These are phyloP conservation scores for Aspidiotus rigidus DNA, from an alignment of 2,888 invertebrate species.

Conservation along the genomic window DNA sequence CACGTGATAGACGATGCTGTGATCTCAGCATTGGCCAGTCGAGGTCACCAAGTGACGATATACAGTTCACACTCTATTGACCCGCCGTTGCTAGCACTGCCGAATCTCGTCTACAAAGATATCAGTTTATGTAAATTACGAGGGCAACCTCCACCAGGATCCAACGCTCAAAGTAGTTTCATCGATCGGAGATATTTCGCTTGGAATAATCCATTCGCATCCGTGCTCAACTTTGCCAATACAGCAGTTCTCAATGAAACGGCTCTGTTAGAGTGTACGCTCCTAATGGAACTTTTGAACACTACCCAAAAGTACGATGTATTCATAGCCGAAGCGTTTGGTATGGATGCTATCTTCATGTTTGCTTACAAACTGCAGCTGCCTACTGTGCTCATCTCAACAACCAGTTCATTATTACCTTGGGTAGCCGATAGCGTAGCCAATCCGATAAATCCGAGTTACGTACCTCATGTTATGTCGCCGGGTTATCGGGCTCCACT, in stretches of 20 bases:
- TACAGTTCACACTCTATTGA: neutral
- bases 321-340: conserved; percentile 1
- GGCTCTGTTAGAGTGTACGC: conserved; percentile 1
- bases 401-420: conserved; percentile 25
- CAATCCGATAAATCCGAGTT: conserved; percentile 36
- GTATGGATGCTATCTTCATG: neutral
- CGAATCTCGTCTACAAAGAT: neutral
- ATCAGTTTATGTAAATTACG: neutral
- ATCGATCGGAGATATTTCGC: neutral
- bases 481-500: neutral
- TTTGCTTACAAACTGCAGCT: conserved; percentile 18
- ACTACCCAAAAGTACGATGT: conserved; percentile 34
- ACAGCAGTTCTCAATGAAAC: neutral
- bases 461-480: neutral
- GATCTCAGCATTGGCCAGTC: conserved; percentile 26
- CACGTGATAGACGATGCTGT: conserved; percentile 29
- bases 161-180: too few species aligned
- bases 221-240: neutral
- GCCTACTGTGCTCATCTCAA: neutral
- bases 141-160: too few species aligned
- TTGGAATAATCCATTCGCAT: neutral
- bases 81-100: conserved; percentile 16
- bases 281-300: conserved; percentile 17
- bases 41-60: conserved; percentile 34
- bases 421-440: conserved; percentile 37